Base-by-base conservation (phyloP, 2,888 invertebrate species). In the Thereva unica region DNA sequence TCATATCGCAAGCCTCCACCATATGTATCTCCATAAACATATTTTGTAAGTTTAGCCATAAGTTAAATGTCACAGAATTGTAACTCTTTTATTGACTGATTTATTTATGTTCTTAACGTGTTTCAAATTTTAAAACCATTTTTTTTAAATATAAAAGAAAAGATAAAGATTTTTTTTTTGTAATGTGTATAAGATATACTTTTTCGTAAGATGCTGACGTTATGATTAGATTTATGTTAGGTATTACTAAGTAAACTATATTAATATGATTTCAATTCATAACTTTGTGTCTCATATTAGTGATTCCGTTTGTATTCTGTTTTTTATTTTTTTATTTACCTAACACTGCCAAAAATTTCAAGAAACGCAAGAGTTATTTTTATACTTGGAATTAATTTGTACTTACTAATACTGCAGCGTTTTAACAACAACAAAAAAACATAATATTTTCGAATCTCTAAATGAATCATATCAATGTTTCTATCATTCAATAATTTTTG, bases 1-100 rank as follows among this genome's bases (percentile, higher is more conserved):
- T 92, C 93, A 74, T 95, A 95, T 85, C 89, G 95, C 77, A 93
- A 95, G 82, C 97, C 97, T 59, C 96, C 97, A 69, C 97, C 97
- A 45, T 97, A 97, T 82, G 96, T 97, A 75, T 96, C 97, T 74
- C 97, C 97, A 83, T 97, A 96, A 95, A 75, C 45, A 45, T 40
- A 37, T 59, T 4, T 47, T 38, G 23, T 4, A 56, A 42, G 41
- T 40, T 40, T 47, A 37, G 38, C 10, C 23, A 50, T 53, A 53
- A 64, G 34, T 53, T 44, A 53, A 53, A 23, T 44, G 44, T 64
- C 64, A 64, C 64, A 64, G 53, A 40, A 64, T 12, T 35, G 53
- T 53, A 53, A 44, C 53, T 42, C 42, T 53, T 64, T 53, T 52
- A 64, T 49, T 53, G 64, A 64, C 64, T 52, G 64, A 64, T 50